These are phyloP conservation scores for Zygaena filipendulae DNA, from an alignment of 2,888 invertebrate species.

Conservation along the genomic window DNA sequence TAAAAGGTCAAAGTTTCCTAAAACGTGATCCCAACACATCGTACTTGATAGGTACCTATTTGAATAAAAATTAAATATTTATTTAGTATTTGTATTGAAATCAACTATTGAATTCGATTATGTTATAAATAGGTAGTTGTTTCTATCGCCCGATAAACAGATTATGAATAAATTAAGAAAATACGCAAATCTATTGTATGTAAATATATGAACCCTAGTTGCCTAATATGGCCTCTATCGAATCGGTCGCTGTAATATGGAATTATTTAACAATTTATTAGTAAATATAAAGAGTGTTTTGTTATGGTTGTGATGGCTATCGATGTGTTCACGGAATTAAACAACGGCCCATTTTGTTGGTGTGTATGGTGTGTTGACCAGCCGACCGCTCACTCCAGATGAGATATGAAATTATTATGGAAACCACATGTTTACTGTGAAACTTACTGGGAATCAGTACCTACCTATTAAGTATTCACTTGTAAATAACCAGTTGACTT, in stretches of 20 bases:
- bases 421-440: conserved; percentile 42
- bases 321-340: conserved; percentile 51
- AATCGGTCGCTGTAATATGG: conserved; percentile 15
- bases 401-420: conserved; percentile 57
- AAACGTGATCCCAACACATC: conserved; percentile 23
- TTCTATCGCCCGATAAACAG: conserved; percentile 7
- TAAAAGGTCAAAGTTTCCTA: conserved; percentile 29
- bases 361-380: conserved; percentile 1
- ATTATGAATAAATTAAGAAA: conserved; percentile 25
- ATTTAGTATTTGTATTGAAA: conserved; percentile 18
- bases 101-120: conserved; percentile 11
- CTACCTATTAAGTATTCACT: too few relatives aligned
- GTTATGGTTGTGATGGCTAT: conserved; percentile 35
- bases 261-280: conserved; percentile 40
- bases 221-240: conserved; percentile 21
- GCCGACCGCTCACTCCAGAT: background rate
- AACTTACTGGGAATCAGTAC: too few relatives aligned
- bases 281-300: conserved; percentile 28
- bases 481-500: too few relatives aligned
- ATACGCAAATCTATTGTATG: conserved; percentile 31
- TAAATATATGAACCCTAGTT: conserved; percentile 22
- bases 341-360: conserved; percentile 49
- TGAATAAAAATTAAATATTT: conserved; percentile 21
- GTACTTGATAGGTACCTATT: conserved; percentile 14
- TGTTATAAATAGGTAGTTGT: too few relatives aligned